Conservation (phyloP, 1,140 invertebrate species). For the Ectropis grisescens region DNA sequence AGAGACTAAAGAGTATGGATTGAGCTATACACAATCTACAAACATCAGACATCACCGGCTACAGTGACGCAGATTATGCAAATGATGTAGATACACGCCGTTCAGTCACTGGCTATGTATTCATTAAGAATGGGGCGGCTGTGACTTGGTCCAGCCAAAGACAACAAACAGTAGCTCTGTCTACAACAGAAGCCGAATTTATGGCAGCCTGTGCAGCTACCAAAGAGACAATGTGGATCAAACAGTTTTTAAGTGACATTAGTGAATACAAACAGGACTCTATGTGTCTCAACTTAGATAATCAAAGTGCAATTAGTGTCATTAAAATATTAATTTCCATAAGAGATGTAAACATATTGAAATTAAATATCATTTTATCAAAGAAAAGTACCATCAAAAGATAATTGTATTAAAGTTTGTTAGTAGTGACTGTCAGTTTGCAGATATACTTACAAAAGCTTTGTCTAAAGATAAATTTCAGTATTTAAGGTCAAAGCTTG, state of each 20-base stretch:
- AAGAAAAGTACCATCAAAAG: constrained; percentile 1
- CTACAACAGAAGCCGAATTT: no score
- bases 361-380: no score
- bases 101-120: constrained; percentile 27
- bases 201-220: no score
- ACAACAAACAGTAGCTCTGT: no score
- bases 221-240: no score
- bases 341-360: no score
- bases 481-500: background rate
- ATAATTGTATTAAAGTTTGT: constrained; percentile 1
- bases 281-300: no score
- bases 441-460: constrained; percentile 1
- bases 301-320: no score
- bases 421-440: background rate
- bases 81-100: constrained; percentile 21
- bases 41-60: constrained; percentile 16
- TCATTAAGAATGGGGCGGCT: constrained; percentile 9
- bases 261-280: no score
- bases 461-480: constrained; percentile 1
- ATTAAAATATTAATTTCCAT: background rate
- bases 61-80: constrained; percentile 36
- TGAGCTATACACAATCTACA: constrained; percentile 2
- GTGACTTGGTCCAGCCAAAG: constrained; percentile 4
- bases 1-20: no score
- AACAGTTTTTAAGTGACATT: no score